Percentiles rank a stretch among this genome's conserved stretches.
Evolutionary conservation across 2,888 invertebrate species (phyloP).

Genomic region (Chelonus formosanus): DNA sequence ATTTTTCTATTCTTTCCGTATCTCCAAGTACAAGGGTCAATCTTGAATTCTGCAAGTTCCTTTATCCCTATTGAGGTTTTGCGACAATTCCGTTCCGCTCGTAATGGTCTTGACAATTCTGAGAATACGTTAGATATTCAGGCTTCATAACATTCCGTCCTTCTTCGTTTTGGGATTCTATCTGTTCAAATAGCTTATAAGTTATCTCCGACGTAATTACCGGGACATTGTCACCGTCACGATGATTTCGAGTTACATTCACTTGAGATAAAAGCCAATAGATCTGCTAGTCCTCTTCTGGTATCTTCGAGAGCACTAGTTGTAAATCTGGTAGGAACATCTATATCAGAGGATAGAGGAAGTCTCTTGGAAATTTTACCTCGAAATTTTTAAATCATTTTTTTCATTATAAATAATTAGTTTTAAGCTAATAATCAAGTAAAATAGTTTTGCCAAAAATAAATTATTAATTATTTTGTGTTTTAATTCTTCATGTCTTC

Average conservation of each 20-base stretch:
- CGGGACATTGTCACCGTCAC: conserved; percentile 14
- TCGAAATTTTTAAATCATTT: too few species aligned
- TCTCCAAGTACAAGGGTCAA: conserved; percentile 7
- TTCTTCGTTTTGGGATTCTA: conserved; percentile 13
- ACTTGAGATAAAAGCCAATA: too few species aligned
- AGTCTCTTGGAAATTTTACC: too few species aligned
- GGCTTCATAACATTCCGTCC: neutral
- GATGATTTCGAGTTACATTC: conserved; percentile 3
- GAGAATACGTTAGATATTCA: conserved; percentile 22
- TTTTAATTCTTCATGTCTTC: too few species aligned
- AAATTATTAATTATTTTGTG: too few species aligned
- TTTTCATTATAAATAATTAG: too few species aligned
- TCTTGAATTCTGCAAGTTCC: conserved; percentile 27
- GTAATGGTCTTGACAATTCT: conserved; percentile 24
- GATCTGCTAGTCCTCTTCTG: too few species aligned
- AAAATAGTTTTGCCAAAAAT: too few species aligned
- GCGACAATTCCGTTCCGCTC: conserved; percentile 24
- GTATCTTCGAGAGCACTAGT: too few species aligned
- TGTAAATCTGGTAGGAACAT: too few species aligned
- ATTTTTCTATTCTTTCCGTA: neutral
- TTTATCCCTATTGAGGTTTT: conserved; percentile 4
- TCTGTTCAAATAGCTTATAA: conserved; percentile 23
- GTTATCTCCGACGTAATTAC: conserved; percentile 24
- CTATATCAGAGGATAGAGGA: too few species aligned
- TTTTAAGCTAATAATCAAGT: too few species aligned